Evolutionary conservation across 1,140 invertebrate species (phyloP).

Genomic region (Ladona fulva): DNA sequence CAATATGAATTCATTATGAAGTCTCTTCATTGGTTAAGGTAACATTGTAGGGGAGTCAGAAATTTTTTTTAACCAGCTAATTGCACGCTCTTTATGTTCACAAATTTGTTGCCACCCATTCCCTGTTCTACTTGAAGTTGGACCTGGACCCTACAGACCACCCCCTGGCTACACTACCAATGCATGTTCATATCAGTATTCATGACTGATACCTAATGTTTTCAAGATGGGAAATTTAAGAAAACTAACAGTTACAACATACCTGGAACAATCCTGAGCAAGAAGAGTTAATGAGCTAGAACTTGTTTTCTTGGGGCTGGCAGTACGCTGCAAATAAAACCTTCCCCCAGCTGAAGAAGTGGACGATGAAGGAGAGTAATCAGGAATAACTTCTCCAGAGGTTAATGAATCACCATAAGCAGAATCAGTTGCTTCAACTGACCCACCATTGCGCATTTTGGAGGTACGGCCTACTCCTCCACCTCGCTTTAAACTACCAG

Average conservation of each 20-base stretch:
- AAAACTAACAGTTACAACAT: not conserved
- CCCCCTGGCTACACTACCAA: too few species aligned
- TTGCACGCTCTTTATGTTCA: too few species aligned
- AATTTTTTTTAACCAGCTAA: too few species aligned
- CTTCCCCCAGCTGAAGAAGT: not conserved
- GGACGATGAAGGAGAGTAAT: not conserved
- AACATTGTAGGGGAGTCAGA: too few species aligned
- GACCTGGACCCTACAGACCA: too few species aligned
- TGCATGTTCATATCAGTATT: too few species aligned
- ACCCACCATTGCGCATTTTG: not conserved
- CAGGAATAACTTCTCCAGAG: not conserved
- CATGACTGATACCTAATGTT: too few species aligned
- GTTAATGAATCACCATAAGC: not conserved
- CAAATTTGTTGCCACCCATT: too few species aligned
- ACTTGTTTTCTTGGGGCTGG: conserved; percentile 22
- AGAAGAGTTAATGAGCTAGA: conserved; percentile 27
- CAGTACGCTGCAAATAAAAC: not conserved
- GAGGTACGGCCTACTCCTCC: not conserved
- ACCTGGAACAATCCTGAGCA: conserved; percentile 28
- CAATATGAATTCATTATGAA: too few species aligned
- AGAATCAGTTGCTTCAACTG: not conserved
- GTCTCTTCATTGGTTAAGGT: too few species aligned
- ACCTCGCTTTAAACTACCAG: conserved; percentile 22
- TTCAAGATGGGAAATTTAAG: too few species aligned
- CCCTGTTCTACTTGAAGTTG: too few species aligned